A percentile compares a stretch with the other conserved stretches of the same genome.
Evolutionary conservation across 2,797 vertebrate genomes (phyloP).

Genomic region (Helicolenus hilgendorfi): DNA sequence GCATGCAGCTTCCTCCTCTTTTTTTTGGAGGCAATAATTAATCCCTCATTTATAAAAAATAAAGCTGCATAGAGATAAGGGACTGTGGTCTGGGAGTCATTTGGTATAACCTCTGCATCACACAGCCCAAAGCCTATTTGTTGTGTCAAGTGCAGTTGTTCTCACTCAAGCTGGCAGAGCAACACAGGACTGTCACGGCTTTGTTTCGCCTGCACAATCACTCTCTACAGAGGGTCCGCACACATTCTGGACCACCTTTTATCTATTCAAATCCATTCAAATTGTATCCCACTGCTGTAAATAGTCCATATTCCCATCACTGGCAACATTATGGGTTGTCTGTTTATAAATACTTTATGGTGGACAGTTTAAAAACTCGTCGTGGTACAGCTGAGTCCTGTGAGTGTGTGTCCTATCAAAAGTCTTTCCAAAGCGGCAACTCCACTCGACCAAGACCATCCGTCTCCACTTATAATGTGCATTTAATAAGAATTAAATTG

Average conservation of each 20-base stretch:
- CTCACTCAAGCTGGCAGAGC: conserved; percentile 58
- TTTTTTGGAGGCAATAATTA: conserved; percentile 83
- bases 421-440: conserved; percentile 76
- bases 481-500: conserved; percentile 90
- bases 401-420: conserved; percentile 59
- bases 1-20: conserved; percentile 76
- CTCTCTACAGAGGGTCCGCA: conserved; percentile 30
- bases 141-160: conserved; percentile 63
- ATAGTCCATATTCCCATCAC: conserved; percentile 11
- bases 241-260: conserved; percentile 56
- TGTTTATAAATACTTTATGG: conserved; percentile 34
- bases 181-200: conserved; percentile 59
- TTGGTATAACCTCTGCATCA: conserved; percentile 73
- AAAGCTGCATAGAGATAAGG: conserved; percentile 76
- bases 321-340: not conserved
- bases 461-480: conserved; percentile 87
- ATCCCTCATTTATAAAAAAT: conserved; percentile 81
- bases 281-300: conserved; percentile 31
- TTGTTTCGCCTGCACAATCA: conserved; percentile 42
- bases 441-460: conserved; percentile 85
- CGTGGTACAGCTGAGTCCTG: not conserved
- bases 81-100: conserved; percentile 72
- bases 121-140: conserved; percentile 62
- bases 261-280: conserved; percentile 54
- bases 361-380: not conserved